Percentiles rank a stretch among this genome's conserved stretches.
Conservation (phyloP, 2,888 invertebrate genomes). For the Patella caerulea region DNA sequence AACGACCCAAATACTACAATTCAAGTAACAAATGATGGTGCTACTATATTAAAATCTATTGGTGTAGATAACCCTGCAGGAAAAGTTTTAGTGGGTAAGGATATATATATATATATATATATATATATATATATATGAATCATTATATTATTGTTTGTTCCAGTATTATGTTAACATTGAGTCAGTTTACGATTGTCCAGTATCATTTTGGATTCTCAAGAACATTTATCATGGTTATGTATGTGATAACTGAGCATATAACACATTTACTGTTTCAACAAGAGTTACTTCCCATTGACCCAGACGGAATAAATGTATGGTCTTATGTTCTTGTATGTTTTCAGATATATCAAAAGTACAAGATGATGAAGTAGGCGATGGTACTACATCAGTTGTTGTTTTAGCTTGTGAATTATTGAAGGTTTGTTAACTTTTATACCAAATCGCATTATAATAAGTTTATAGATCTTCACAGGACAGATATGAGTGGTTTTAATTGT, state of each 20-base stretch:
- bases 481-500: too few relatives aligned
- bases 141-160: neutral
- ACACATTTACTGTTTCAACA: too few relatives aligned
- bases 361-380: constrained; percentile 99
- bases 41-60: constrained; percentile 95
- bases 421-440: constrained; percentile 50
- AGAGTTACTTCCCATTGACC: too few relatives aligned
- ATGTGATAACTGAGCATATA: too few relatives aligned
- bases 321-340: constrained; percentile 21
- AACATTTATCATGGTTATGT: too few relatives aligned
- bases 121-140: neutral
- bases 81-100: constrained; percentile 89
- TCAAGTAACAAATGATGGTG: constrained; percentile 99
- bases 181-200: too few relatives aligned
- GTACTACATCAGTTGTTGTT: constrained; percentile 99
- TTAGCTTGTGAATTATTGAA: constrained; percentile 91
- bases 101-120: neutral
- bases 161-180: neutral
- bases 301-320: too few relatives aligned
- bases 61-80: constrained; percentile 99
- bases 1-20: constrained; percentile 75
- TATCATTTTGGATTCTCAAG: too few relatives aligned
- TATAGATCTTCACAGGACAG: too few relatives aligned
- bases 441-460: too few relatives aligned
- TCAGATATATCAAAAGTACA: constrained; percentile 96